phyloP scores from a whole-genome alignment of 2,797 vertebrate genomes.

The Sebastes ruberrimus region DNA sequence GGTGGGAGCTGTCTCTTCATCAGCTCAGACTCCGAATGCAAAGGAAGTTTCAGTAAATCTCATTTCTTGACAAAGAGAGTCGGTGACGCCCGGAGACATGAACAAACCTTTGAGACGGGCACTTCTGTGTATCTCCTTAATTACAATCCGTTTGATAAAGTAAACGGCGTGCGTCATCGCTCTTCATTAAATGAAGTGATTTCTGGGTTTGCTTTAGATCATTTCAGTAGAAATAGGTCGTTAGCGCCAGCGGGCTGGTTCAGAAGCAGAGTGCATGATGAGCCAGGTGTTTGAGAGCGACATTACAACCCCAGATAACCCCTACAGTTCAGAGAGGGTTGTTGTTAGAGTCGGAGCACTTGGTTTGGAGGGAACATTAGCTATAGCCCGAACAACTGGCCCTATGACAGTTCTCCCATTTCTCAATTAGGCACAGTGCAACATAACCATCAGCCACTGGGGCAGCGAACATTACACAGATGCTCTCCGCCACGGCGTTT shows the following conservation, averaged over 20 bases:
- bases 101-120: constrained; percentile 50
- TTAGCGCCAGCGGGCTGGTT: constrained; percentile 9
- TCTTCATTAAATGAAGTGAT: constrained; percentile 60
- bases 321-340: constrained; percentile 23
- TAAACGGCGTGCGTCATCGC: constrained; percentile 36
- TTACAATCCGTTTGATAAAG: constrained; percentile 54
- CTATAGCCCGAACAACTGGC: constrained; percentile 41
- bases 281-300: constrained; percentile 36
- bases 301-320: constrained; percentile 44
- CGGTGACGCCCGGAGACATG: constrained; percentile 36
- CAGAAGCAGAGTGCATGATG: constrained; percentile 9
- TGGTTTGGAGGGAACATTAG: constrained; percentile 37
- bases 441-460: constrained; percentile 38
- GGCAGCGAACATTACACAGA: constrained; percentile 32
- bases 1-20: constrained; percentile 5
- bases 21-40: constrained; percentile 22
- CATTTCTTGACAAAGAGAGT: constrained; percentile 38
- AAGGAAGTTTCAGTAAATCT: constrained; percentile 18
- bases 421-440: constrained; percentile 39
- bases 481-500: constrained; percentile 31
- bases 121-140: constrained; percentile 52
- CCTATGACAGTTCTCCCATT: constrained; percentile 35
- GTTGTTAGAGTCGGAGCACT: constrained; percentile 10
- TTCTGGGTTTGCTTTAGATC: constrained; percentile 36
- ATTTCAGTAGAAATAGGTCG: constrained; percentile 48